Percentiles rank a stretch among this genome's conserved stretches.
These are phyloP conservation scores for Eurypyga helias DNA, from an alignment of 2,113 vertebrate species.

Conservation along the genomic window DNA sequence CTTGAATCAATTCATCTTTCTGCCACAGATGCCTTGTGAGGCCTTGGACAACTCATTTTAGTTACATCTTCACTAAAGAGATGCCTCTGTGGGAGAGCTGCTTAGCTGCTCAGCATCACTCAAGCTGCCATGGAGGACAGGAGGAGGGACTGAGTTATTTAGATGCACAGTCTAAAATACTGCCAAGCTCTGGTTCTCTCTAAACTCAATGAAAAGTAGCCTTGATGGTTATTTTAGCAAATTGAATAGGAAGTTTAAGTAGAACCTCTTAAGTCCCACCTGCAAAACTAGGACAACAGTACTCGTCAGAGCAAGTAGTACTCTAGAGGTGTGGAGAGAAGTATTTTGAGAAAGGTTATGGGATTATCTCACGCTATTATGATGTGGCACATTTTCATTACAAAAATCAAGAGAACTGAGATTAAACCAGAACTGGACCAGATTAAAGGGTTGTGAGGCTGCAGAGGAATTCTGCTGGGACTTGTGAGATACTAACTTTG, in stretches of 20 bases:
- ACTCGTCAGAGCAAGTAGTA: background rate
- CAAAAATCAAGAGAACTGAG: background rate
- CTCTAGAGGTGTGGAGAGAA: background rate
- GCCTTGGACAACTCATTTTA: background rate
- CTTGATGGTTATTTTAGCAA: background rate
- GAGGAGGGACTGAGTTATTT: background rate
- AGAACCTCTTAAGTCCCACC: background rate
- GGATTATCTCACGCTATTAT: background rate
- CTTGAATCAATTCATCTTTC: background rate
- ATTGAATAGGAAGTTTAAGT: background rate
- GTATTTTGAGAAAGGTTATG: background rate
- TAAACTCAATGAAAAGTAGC: background rate
- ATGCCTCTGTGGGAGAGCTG: rapidly evolving
- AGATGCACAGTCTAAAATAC: background rate
- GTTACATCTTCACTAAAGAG: background rate
- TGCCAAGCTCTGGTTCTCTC: background rate
- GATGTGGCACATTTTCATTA: background rate
- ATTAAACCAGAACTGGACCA: background rate
- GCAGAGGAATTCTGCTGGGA: background rate
- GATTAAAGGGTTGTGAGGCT: background rate
- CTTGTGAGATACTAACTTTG: background rate
- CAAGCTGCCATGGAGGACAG: background rate
- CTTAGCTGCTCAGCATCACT: background rate
- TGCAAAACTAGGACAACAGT: background rate
- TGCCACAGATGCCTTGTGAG: background rate